These are phyloP conservation scores for Myotis vivesi DNA, from an alignment of 2,797 vertebrate genomes.

Conservation along the genomic window DNA sequence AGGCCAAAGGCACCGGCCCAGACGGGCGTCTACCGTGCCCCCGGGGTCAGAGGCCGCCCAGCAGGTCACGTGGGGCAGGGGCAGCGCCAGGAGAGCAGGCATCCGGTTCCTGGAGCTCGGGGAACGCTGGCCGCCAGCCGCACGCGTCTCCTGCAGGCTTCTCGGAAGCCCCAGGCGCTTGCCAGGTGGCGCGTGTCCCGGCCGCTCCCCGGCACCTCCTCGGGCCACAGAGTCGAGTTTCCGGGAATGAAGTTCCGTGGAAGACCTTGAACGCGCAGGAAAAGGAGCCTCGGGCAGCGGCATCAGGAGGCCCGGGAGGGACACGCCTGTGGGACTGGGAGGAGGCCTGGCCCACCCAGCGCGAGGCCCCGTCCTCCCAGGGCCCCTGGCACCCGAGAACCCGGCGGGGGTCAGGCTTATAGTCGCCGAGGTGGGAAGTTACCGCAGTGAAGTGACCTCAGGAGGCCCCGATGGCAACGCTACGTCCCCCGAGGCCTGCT, in stretches of 20 bases:
- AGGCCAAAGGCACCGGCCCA: neutral
- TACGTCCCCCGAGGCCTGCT: accelerated
- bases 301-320: neutral
- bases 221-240: neutral
- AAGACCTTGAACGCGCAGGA: neutral
- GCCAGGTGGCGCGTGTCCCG: too few species aligned
- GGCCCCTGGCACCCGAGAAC: too few species aligned
- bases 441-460: too few species aligned
- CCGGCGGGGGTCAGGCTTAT: neutral
- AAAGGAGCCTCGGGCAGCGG: neutral
- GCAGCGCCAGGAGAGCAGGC: neutral
- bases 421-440: neutral
- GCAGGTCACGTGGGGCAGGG: neutral
- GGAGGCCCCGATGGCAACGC: accelerated
- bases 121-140: neutral
- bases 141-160: neutral
- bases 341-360: neutral
- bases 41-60: neutral
- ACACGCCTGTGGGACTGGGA: neutral
- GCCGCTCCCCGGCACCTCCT: too few species aligned
- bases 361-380: neutral
- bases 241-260: neutral
- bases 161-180: neutral
- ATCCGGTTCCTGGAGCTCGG: neutral
- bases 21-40: neutral